Conservation (phyloP, 2,797 vertebrate species). For the Geotrypetes seraphini region DNA sequence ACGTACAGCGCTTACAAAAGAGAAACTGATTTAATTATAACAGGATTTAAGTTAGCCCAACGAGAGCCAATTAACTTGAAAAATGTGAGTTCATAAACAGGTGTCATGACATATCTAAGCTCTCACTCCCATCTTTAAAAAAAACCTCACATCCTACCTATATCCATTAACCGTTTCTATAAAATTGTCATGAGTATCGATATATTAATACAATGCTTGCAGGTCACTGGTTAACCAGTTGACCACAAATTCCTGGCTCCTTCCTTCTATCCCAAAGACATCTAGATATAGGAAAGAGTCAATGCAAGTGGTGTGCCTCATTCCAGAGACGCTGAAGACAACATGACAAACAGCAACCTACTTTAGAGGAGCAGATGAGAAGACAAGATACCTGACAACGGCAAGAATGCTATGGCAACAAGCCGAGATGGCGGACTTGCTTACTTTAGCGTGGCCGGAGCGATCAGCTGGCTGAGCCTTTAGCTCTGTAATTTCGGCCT, state of each 20-base stretch:
- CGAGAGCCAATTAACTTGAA: too few species aligned
- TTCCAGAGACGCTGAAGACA: slow-evolving; percentile 79
- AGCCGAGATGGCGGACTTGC: slow-evolving; percentile 28
- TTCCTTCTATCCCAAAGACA: slow-evolving; percentile 19
- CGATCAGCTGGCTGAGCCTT: slow-evolving; percentile 72
- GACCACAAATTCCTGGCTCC: slow-evolving; percentile 5
- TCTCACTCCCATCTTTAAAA: too few species aligned
- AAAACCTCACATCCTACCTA: too few species aligned
- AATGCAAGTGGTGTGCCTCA: slow-evolving; percentile 44
- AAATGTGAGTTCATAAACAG: too few species aligned
- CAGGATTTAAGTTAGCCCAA: too few species aligned
- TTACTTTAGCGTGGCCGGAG: slow-evolving; percentile 66
- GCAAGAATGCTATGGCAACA: slow-evolving; percentile 59
- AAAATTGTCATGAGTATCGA: too few species aligned
- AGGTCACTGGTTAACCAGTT: too few species aligned
- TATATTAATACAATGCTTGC: too few species aligned
- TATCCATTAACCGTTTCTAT: too few species aligned
- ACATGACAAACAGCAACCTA: slow-evolving; percentile 95
- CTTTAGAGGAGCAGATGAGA: slow-evolving; percentile 76
- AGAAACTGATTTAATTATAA: too few species aligned
- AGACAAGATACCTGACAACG: slow-evolving; percentile 57
- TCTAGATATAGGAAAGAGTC: slow-evolving; percentile 30
- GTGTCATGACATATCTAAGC: too few species aligned
- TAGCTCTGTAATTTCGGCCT: slow-evolving; percentile 80
- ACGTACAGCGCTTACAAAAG: too few species aligned